Base-by-base conservation (phyloP, 2,113 vertebrate species). In the Calidris pugnax region DNA sequence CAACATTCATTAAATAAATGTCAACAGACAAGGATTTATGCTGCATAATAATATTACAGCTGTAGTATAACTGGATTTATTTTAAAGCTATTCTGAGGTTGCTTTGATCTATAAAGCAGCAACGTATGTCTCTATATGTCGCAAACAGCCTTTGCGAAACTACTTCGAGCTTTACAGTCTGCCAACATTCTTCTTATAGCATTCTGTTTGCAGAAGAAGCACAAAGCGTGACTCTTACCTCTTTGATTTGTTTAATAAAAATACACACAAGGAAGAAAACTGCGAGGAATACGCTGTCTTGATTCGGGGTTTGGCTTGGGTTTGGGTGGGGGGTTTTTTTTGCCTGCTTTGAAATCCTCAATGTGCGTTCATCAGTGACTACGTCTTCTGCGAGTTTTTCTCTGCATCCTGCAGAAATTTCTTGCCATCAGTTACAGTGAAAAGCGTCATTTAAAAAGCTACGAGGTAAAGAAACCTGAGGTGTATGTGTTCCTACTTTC, bases 11-110 rank as follows among this genome's bases (percentile, higher is more conserved):
- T 96, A 95, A 93, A 91, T 91, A 93, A 92, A 92, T 91, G 93
- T 95, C 96, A 96, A 82, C 89, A 94, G 89, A 82, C 82, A 91
- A 94, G 93, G 96, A 97, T 97, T 96, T 95, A 97, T 97, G 83
- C 85, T 79, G 56, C 89, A 74, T 95, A 95, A 95, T 94, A 95
- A 95, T 90, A 95, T 87, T 96, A 95, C 89, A 90, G 79, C 79
- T 82, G 93, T 87, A 97, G 59, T 81, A 82, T 84, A 95, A 96
- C 92, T 90, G 96, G 93, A 92, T 97, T 97, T 97, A 95, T 95
- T 95, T 93, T 94, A 91, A 95, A 94, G 89, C 90, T 93, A 82
- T 93, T 91, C 41, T 87, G 93, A 90, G 89, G 68, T 75, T 80
- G 43, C 91, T 94, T 96, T 93, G 93, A 92, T 95, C 84, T 93